Percentiles rank a stretch among this genome's conserved stretches.
phyloP scores from a whole-genome alignment of 2,113 vertebrate genomes.

The Brienomyrus longianalis region DNA sequence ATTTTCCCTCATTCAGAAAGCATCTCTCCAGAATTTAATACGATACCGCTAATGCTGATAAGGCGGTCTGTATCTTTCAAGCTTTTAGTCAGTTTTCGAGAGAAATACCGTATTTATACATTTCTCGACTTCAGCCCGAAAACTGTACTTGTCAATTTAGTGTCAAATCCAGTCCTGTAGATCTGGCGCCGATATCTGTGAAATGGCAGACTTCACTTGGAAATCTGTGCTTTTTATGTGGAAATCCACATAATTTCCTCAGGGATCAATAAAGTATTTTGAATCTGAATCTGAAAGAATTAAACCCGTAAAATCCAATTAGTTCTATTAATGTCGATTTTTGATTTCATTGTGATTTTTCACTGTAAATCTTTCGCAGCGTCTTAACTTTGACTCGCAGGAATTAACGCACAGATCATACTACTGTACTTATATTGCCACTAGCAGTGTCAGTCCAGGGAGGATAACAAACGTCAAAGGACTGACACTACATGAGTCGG shows the following conservation, averaged over 20 bases:
- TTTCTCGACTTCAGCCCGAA: background rate
- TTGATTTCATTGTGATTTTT: background rate
- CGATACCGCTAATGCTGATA: background rate
- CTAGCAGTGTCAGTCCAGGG: background rate
- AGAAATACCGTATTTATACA: too few relatives aligned
- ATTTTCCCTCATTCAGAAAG: background rate
- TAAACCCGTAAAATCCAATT: background rate
- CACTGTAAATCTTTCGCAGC: background rate
- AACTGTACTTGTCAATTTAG: background rate
- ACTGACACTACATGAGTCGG: background rate
- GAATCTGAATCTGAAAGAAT: background rate
- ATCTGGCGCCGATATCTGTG: background rate
- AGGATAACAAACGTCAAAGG: background rate
- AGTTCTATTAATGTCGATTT: background rate
- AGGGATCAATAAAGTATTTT: too few relatives aligned
- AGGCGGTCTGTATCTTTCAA: background rate
- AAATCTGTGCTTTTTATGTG: too few relatives aligned
- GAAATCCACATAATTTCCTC: too few relatives aligned
- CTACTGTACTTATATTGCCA: background rate
- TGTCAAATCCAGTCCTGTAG: background rate
- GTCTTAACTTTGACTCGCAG: background rate
- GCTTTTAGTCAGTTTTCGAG: background rate
- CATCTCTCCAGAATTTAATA: background rate
- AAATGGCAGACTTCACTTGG: background rate
- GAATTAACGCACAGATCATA: background rate